Percentiles rank a stretch among this genome's conserved stretches.
phyloP scores from a whole-genome alignment of 2,113 vertebrate species.

The Podocnemis expansa region DNA sequence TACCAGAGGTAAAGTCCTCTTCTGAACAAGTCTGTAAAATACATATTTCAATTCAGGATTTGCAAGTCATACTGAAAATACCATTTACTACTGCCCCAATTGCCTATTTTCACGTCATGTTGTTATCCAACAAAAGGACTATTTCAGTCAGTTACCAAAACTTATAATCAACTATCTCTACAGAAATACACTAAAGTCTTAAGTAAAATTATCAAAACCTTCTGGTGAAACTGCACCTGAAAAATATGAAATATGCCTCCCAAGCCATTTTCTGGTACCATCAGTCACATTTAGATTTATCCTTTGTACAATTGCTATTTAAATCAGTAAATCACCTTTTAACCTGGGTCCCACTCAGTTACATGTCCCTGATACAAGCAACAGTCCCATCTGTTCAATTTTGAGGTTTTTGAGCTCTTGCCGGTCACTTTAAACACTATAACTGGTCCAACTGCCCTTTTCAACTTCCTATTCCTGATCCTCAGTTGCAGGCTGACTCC shows the following conservation, averaged over 20 bases:
- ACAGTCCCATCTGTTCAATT: background rate
- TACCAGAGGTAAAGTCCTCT: background rate
- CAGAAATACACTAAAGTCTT: background rate
- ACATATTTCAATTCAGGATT: conserved; percentile 68
- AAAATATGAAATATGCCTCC: background rate
- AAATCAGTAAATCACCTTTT: background rate
- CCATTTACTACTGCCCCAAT: background rate
- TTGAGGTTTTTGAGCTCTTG: background rate
- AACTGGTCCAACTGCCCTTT: background rate
- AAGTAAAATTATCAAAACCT: background rate
- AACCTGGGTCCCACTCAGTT: background rate
- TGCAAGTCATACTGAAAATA: conserved; percentile 8
- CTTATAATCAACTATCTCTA: background rate
- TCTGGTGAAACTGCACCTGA: background rate
- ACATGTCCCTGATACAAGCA: background rate
- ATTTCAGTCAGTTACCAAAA: background rate
- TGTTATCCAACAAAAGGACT: background rate
- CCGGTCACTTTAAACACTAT: background rate
- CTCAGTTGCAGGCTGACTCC: background rate
- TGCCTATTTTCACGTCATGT: background rate
- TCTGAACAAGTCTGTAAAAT: conserved; percentile 11
- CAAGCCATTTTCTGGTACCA: background rate
- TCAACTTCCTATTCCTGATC: background rate
- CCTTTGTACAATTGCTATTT: background rate
- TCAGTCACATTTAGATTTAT: background rate